Base-by-base conservation (phyloP, 1,140 invertebrate genomes). In the Drosophila kurseongensis region DNA sequence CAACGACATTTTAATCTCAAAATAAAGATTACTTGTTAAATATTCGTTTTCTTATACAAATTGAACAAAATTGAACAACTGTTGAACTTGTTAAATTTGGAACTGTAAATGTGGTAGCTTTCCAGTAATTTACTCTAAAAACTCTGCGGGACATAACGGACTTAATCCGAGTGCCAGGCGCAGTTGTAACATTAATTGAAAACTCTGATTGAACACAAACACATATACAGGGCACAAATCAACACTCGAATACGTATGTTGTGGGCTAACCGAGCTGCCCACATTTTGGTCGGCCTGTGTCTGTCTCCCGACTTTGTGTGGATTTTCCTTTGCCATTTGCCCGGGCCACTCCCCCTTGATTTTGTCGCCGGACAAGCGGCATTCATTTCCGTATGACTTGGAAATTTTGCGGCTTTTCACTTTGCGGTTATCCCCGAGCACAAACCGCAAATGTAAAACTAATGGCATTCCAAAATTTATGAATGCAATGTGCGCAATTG, bases 381-480 rank as follows among this genome's bases (percentile, higher is more conserved):
- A 85, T 90, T 86, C 85, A 91, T 91, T 91, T 91, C 90, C 90
- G 90, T 86, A 89, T 86, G 80, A 80, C 81, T 90, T 91, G 82
- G 74, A 91, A 74, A 90, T 90, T 84, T 80, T 91, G 90, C 82
- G 81, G 84, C 89, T 83, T 91, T 91, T 91, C 90, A 90, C 81
- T 80, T 80, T 91, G 89, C 84, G 89, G 84, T 80, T 83, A 89
- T 86, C 81, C 81, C 75, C 84, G 65, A 83, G 82, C 80, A 81
- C 72, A 81, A 78, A 88, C 90, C 90, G 88, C 90, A 91, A 91
- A 91, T 91, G 78, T 80, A 91, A 91, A 91, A 91, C 90, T 91
- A 91, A 91, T 91, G 90, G 86, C 78, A 91, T 79, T 83, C 77
- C 68, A 58, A 91, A 91, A 89, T 89, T 89, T 89, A 89, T 89